phyloP scores from a whole-genome alignment of 2,797 vertebrate species.

The Etheostoma nigrum region DNA sequence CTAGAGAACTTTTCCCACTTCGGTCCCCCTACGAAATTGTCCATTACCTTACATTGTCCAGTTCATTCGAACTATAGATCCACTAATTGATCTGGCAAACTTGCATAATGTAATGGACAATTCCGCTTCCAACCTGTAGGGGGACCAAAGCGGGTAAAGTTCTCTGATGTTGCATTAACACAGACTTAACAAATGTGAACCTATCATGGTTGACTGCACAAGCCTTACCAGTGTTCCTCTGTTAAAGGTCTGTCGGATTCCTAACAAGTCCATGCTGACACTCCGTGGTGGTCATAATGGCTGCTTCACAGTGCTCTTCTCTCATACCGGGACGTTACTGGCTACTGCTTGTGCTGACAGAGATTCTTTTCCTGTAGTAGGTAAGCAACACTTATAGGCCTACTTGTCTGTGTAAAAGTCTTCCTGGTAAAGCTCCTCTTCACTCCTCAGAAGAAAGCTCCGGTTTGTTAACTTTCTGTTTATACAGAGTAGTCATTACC shows the following conservation, averaged over 20 bases:
- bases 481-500: neutral
- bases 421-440: neutral
- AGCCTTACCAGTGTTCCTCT: constrained; percentile 24
- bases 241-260: constrained; percentile 92
- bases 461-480: constrained; percentile 11
- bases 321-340: constrained; percentile 89
- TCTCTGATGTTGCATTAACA: neutral
- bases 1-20: no score
- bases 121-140: no score
- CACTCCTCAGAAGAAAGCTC: constrained; percentile 8
- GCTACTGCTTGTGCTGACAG: constrained; percentile 94
- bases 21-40: no score
- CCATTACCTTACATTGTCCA: no score
- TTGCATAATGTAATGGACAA: no score
- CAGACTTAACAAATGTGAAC: neutral
- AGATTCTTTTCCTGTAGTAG: constrained; percentile 92
- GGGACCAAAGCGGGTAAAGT: no score
- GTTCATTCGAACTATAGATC: no score
- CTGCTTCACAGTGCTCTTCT: constrained; percentile 93
- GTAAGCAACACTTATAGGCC: constrained; percentile 78
- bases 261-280: constrained; percentile 91
- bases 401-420: no score
- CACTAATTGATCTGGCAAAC: no score
- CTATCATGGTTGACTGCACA: neutral
- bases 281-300: constrained; percentile 93